phyloP scores from a whole-genome alignment of 2,888 invertebrate genomes.

The Branchinecta sandiegonensis region DNA sequence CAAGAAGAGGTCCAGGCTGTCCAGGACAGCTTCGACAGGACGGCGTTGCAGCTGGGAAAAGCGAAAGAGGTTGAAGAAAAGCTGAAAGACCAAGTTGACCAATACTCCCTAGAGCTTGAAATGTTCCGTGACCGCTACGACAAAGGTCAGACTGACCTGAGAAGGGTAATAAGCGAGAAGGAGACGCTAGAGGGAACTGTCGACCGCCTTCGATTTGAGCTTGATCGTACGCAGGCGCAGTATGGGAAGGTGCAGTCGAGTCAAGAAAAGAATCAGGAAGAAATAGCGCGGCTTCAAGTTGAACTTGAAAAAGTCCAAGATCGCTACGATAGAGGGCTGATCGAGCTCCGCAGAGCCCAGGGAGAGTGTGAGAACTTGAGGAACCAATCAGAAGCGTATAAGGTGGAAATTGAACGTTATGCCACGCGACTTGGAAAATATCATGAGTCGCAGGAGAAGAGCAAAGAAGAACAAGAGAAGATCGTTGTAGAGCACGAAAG shows the following conservation, averaged over 20 bases:
- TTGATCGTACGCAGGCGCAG: constrained; percentile 73
- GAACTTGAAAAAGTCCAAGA: constrained; percentile 82
- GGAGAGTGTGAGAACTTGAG: constrained; percentile 54
- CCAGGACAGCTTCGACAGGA: constrained; percentile 77
- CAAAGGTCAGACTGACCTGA: constrained; percentile 67
- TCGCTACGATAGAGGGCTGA: constrained; percentile 69
- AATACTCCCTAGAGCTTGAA: constrained; percentile 54
- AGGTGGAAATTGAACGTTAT: constrained; percentile 61
- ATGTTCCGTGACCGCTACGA: constrained; percentile 77
- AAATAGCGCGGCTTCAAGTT: constrained; percentile 69
- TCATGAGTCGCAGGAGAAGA: constrained; percentile 44
- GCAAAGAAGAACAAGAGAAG: constrained; percentile 53
- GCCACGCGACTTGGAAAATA: constrained; percentile 57
- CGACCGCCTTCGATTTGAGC: constrained; percentile 42
- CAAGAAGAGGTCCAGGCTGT: constrained; percentile 71
- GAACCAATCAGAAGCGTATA: constrained; percentile 56
- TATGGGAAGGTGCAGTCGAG: constrained; percentile 67
- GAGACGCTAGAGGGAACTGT: constrained; percentile 32
- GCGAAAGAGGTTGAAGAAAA: constrained; percentile 83
- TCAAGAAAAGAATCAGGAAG: constrained; percentile 77
- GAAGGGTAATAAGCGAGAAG: constrained; percentile 42
- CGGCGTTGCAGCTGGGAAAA: constrained; percentile 64
- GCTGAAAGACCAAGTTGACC: constrained; percentile 43
- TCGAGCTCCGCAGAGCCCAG: constrained; percentile 65
- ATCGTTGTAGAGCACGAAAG: constrained; percentile 33